Evolutionary conservation across 2,797 vertebrate genomes (phyloP), one percentile per base, ranked within the genome.

Genomic region (Huso huso): DNA sequence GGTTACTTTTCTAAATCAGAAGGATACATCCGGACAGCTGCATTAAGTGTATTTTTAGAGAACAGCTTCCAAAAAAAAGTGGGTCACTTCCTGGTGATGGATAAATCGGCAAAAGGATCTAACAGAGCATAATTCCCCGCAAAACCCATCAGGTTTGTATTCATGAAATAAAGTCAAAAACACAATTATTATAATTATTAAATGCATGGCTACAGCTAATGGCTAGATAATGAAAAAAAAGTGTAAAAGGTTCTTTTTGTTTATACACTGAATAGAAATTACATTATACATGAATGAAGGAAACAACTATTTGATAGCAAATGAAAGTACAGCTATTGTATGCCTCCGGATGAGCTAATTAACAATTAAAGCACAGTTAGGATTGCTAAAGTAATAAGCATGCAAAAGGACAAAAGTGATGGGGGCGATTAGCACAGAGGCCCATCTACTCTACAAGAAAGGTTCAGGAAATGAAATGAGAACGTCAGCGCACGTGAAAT

Each of bases 281-380:
- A 58, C 55, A 58, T 13, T 58, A 13, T 4, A 58, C 10, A 58
- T 58, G 12, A n/a, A 58, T 11, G 12, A n/a, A 10, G 12, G 12
- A 58, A 58, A 58, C 10, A 37, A 37, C 37, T 4, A 37, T 37
- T 7, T 11, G 55, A 11, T 10, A 58, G 55, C 3, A 37, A 7
- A n/a, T 58, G 55, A 58, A 58, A 58, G 55, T 7, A 11, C 55
- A 58, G 15, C 15, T 13, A 58, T 58, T 58, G 12, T n/a, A 11
- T 11, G 55, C 15, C 7, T 11, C 2, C 12, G 10, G 15, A 11
- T 58, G 55, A 58, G 12, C 7, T 58, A 13, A 58, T 58, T 58
- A 58, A 58, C 55, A 58, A 58, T n/a, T 58, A n/a, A 13, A 58
- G 55, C 55, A 58, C 55, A 58, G 55, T n/a, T n/a, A 58, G 55